phyloP scores from a whole-genome alignment of 2,888 invertebrate genomes.

The Rhagophthalmus giganteus region DNA sequence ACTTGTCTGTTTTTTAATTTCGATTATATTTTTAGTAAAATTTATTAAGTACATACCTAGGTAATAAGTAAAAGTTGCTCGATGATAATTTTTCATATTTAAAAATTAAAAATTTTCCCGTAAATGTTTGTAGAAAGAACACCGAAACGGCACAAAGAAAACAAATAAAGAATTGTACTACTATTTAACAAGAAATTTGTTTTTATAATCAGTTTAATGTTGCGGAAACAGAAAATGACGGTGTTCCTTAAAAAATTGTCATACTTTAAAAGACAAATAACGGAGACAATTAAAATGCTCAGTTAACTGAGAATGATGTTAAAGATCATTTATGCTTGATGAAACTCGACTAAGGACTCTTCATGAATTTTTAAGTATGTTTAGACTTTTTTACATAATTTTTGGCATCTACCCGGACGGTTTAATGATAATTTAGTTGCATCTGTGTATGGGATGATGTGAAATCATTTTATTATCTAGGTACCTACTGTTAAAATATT shows the following conservation, averaged over 20 bases:
- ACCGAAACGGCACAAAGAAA: no score
- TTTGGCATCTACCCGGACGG: no score
- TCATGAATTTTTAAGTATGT: not conserved
- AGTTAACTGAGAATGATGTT: not conserved
- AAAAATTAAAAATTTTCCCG: no score
- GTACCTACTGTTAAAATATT: no score
- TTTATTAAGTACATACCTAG: no score
- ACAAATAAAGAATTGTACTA: no score
- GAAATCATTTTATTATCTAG: no score
- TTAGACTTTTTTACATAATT: not conserved
- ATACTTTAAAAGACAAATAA: not conserved
- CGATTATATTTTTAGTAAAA: slow-evolving; percentile 2
- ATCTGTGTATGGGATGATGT: no score
- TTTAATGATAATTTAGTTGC: no score
- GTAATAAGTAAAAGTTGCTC: no score
- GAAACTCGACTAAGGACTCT: not conserved
- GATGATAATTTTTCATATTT: no score
- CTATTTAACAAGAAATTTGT: not conserved
- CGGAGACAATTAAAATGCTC: not conserved
- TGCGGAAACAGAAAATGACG: not conserved
- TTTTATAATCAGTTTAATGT: not conserved
- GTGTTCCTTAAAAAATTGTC: not conserved
- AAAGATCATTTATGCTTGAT: not conserved
- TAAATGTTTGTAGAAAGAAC: no score
- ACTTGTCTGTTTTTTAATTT: not conserved